Conservation (phyloP, 1,140 invertebrate genomes). For the Ruditapes philippinarum region DNA sequence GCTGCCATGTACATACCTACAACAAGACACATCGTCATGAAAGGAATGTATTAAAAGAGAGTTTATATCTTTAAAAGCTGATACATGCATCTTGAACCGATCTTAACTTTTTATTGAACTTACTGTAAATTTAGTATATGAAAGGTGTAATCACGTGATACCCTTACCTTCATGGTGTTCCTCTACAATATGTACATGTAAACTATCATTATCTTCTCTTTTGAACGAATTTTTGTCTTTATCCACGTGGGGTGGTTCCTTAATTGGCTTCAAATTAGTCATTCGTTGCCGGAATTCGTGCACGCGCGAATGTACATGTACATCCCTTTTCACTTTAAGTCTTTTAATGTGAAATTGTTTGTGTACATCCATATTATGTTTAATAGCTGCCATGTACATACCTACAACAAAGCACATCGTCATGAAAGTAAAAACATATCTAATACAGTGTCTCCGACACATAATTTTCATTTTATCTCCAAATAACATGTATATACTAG, state of each 20-base stretch:
- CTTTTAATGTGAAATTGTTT: constrained; percentile 6
- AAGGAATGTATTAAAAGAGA: too few relatives aligned
- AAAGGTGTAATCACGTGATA: too few relatives aligned
- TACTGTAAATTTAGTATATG: too few relatives aligned
- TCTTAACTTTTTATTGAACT: too few relatives aligned
- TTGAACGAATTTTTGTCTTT: background rate
- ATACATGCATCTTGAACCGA: too few relatives aligned
- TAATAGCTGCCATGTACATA: background rate
- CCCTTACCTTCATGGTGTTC: constrained; percentile 50
- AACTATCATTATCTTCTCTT: background rate
- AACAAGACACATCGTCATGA: background rate
- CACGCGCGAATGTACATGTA: background rate
- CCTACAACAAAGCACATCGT: background rate
- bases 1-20: background rate
- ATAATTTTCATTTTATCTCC: background rate
- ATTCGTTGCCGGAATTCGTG: background rate
- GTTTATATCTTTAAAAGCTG: too few relatives aligned
- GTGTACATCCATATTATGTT: background rate
- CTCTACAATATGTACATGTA: constrained; percentile 41
- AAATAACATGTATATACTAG: background rate
- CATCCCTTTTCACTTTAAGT: background rate
- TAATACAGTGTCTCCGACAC: background rate
- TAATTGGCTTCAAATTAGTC: background rate
- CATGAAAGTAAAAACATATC: background rate
- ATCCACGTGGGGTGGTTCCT: background rate